Base-by-base conservation (phyloP, 2,113 vertebrate species). In the Chionomys nivalis region DNA sequence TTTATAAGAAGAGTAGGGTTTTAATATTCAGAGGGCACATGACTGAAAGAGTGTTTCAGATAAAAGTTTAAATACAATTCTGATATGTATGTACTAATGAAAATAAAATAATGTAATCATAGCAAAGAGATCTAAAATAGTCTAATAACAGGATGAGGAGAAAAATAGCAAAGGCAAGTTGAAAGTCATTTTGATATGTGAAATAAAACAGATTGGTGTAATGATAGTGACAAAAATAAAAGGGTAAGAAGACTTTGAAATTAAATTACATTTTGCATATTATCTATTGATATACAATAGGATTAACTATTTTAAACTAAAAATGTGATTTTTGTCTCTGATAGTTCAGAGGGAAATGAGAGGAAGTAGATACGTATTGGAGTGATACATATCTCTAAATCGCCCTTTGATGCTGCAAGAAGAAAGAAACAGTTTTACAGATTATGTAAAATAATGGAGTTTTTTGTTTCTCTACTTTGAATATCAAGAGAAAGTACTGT, bases 181-280 rank as follows among this genome's bases (percentile, higher is more conserved):
- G 68, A 91, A 89, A 94, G 72, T 63, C 19, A 93, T 63, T 94
- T 23, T 66, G 85, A 88, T 94, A 77, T 65, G 88, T 88, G 49
- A 75, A 94, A 93, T 55, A 24, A 70, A 95, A 88, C 42, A 76
- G 81, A 89, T 24, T 78, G 21, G 9, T 26, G 90, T 75, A 44
- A 23, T 90, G 89, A 79, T 4, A 83, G 33, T 61, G 36, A 91
- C 8, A 23, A 70, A 79, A 28, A 63, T 42, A 63, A 81, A n/a
- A 63, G 24, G 61, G 7, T 63, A 63, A 83, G 11, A 63, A 28
- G 3, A 63, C 31, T 63, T 82, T 42, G 42, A 63, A 42, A 42
- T 42, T 63, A 42, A 93, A 94, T 86, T 92, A 78, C 17, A 76
- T 49, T 79, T 83, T 91, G 39, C 47, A 44, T 87, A 52, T 87